Conservation (phyloP, 1,140 invertebrate species). For the Drosophila equinoxialis region DNA sequence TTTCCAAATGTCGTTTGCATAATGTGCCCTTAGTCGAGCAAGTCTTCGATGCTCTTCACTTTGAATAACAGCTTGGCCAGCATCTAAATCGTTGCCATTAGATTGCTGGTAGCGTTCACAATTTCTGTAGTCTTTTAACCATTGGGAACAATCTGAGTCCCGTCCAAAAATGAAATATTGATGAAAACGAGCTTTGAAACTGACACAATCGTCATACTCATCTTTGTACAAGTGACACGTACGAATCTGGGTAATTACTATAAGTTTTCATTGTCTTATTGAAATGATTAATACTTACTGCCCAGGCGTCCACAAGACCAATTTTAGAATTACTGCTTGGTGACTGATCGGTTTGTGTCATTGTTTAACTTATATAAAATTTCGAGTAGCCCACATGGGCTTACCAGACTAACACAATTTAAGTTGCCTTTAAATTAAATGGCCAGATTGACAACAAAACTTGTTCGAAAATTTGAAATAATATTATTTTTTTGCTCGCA, state of each 20-base stretch:
- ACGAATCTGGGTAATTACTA: conserved; percentile 85
- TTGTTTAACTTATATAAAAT: conserved; percentile 49
- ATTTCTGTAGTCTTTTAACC: conserved; percentile 90
- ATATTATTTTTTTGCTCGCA: too few relatives aligned
- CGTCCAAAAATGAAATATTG: conserved; percentile 93
- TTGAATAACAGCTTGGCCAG: conserved; percentile 86
- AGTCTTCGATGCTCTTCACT: conserved; percentile 88
- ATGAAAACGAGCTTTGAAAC: conserved; percentile 90
- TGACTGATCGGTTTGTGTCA: conserved; percentile 20
- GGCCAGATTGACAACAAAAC: neutral
- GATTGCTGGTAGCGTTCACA: conserved; percentile 87
- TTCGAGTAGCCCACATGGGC: neutral
- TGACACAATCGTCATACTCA: conserved; percentile 91
- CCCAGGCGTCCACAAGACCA: conserved; percentile 58
- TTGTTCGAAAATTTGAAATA: too few relatives aligned
- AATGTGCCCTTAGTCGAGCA: conserved; percentile 87
- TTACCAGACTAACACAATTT: conserved; percentile 26
- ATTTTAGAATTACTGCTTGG: neutral
- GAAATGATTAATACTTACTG: conserved; percentile 50
- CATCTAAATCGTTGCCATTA: conserved; percentile 85
- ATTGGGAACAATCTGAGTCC: conserved; percentile 88
- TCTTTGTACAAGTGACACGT: conserved; percentile 89
- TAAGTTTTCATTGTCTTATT: neutral
- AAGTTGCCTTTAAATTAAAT: neutral
- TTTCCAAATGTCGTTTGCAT: conserved; percentile 90